phyloP scores from a whole-genome alignment of 2,113 vertebrate species.

The Caretta caretta region DNA sequence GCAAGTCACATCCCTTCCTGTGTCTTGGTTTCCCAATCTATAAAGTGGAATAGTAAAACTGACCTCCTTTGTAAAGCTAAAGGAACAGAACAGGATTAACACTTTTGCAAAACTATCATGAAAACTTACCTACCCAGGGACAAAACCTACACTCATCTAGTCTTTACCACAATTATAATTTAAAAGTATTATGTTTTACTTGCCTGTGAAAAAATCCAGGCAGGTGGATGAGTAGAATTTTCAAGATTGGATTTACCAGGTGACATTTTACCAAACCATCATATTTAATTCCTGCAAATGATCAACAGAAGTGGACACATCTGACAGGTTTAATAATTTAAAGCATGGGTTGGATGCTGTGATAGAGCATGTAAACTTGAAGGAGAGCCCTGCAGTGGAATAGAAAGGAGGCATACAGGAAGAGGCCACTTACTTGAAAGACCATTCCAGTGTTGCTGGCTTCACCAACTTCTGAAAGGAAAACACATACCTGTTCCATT shows the following conservation, averaged over 20 bases:
- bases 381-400: neutral
- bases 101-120: neutral
- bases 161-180: neutral
- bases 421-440: constrained; percentile 18
- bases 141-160: neutral
- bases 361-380: neutral
- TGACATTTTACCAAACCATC: neutral
- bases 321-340: neutral
- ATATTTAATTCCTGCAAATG: neutral
- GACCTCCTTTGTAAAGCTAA: neutral
- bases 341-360: neutral
- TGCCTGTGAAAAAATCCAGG: neutral
- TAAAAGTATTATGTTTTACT: neutral
- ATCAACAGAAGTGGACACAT: neutral
- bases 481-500: neutral
- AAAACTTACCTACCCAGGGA: neutral
- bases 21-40: neutral
- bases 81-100: neutral
- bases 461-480: neutral
- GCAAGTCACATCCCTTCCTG: neutral
- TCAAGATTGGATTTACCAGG: neutral
- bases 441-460: neutral
- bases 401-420: neutral
- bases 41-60: neutral
- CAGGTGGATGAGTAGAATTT: neutral